These are phyloP conservation scores for Subacronicta megacephala DNA, from an alignment of 2,888 invertebrate genomes.

Conservation along the genomic window DNA sequence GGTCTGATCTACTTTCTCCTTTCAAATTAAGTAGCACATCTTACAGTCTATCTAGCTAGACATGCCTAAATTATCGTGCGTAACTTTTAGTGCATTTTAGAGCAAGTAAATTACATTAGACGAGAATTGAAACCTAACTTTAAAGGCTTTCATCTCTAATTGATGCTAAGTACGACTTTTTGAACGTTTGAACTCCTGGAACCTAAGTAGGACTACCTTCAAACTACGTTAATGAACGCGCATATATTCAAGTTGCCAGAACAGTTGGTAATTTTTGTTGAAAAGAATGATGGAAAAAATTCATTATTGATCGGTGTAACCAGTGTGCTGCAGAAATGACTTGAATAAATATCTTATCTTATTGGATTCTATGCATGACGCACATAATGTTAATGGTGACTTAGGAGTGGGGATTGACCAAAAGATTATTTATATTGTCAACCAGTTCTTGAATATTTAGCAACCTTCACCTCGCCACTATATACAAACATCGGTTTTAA, in stretches of 20 bases:
- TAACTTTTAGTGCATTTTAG: not conserved
- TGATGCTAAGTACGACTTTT: constrained; percentile 40
- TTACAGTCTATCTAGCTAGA: not conserved
- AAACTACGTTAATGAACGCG: constrained; percentile 35
- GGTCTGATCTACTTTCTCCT: not conserved
- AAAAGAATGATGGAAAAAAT: constrained; percentile 12
- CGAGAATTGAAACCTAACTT: constrained; percentile 18
- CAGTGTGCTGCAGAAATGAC: not conserved
- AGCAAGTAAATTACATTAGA: constrained; percentile 10
- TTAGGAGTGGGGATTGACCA: no score
- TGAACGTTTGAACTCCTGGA: constrained; percentile 20
- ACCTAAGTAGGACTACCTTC: constrained; percentile 15
- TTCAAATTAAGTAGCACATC: not conserved
- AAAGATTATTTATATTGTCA: no score
- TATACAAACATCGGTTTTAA: no score
- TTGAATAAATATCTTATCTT: not conserved
- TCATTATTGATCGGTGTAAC: not conserved
- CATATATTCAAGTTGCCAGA: constrained; percentile 23
- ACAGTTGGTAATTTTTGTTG: constrained; percentile 8
- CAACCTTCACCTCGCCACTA: not conserved
- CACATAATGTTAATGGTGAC: not conserved
- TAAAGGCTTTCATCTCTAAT: constrained; percentile 22
- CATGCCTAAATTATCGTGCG: not conserved
- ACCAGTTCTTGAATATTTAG: not conserved
- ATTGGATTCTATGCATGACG: not conserved